Percentiles rank a stretch among this genome's conserved stretches.
These are phyloP conservation scores for Megaceryle alcyon DNA, from an alignment of 2,797 vertebrate genomes.

Conservation along the genomic window DNA sequence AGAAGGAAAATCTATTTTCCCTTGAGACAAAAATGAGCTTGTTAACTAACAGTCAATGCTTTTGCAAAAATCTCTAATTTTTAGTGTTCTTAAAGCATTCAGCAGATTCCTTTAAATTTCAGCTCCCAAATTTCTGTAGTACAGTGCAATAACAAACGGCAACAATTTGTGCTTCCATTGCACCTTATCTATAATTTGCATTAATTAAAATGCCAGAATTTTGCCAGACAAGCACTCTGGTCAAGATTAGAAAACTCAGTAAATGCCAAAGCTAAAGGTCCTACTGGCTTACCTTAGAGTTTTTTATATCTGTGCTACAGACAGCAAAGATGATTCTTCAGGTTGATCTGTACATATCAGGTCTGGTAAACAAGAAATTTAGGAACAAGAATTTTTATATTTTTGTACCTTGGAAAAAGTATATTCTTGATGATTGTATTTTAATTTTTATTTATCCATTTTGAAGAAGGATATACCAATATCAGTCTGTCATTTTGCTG, in stretches of 20 bases:
- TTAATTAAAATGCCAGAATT: not conserved
- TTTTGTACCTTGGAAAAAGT: not conserved
- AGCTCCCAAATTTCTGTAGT: not conserved
- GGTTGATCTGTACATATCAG: not conserved
- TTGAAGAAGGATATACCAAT: not conserved
- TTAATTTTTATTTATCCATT: not conserved
- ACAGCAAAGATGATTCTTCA: not conserved
- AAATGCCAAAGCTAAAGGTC: not conserved
- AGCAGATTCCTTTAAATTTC: not conserved
- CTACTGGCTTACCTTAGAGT: not conserved
- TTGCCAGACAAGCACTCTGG: not conserved
- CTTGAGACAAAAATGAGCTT: slow-evolving; percentile 1
- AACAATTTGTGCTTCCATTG: not conserved
- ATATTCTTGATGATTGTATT: not conserved
- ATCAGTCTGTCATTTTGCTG: not conserved
- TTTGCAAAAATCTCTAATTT: not conserved
- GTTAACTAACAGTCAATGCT: slow-evolving; percentile 4
- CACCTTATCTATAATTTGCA: not conserved
- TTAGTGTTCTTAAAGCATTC: not conserved
- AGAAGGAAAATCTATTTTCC: slow-evolving; percentile 18
- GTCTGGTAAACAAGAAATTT: not conserved
- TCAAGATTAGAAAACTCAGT: not conserved
- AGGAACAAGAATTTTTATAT: not conserved
- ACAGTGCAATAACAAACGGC: not conserved
- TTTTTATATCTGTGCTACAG: not conserved